Conservation (phyloP, 1,140 invertebrate genomes). For the Polypedilum pembai region DNA sequence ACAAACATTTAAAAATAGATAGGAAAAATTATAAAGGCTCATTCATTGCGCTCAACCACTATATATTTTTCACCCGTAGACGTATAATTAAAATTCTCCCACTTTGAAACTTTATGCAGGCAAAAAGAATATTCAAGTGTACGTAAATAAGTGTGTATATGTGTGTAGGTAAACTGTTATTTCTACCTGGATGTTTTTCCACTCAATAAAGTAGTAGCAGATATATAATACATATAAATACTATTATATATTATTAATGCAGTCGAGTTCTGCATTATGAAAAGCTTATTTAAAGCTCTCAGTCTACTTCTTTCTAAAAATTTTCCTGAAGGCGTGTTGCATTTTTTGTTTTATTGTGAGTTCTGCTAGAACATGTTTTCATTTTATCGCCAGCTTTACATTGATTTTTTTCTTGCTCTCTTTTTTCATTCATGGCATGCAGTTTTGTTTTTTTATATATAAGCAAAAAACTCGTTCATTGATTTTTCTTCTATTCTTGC, state of each 20-base stretch:
- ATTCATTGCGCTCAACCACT: no score
- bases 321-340: neutral
- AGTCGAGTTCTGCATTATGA: neutral
- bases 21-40: no score
- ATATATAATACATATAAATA: neutral
- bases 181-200: no score
- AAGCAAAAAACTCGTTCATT: neutral
- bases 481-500: neutral
- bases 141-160: no score
- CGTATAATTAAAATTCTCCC: no score
- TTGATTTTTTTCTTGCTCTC: neutral
- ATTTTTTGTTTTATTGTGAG: neutral
- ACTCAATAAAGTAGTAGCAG: no score
- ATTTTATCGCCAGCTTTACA: neutral
- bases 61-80: no score
- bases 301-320: neutral
- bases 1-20: no score
- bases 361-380: neutral
- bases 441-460: neutral
- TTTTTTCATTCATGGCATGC: neutral
- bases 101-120: no score
- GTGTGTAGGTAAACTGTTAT: no score
- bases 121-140: no score
- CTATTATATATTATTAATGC: constrained; percentile 5
- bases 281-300: neutral